Evolutionary conservation across 1,140 invertebrate genomes (phyloP).

Genomic region (Himalopsyche phryganea): DNA sequence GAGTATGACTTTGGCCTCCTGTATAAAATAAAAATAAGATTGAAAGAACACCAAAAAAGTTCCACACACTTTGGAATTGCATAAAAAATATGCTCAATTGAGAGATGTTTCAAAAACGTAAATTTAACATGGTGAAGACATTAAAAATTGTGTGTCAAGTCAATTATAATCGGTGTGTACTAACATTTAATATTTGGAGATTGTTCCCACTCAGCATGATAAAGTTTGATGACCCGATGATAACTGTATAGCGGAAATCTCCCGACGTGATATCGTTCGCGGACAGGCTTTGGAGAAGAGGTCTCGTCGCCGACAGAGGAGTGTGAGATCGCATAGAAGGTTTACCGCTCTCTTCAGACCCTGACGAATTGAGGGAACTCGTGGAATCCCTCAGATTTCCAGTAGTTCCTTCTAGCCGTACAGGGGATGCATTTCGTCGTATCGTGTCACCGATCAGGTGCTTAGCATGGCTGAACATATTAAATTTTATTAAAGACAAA

Average conservation of each 20-base stretch:
- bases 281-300: conserved; percentile 73
- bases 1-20: conserved; percentile 81
- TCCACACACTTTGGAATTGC: too few species aligned
- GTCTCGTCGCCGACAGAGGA: conserved; percentile 50
- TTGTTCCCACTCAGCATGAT: conserved; percentile 81
- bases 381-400: conserved; percentile 51
- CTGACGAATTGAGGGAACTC: conserved; percentile 70
- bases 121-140: not conserved
- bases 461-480: conserved; percentile 75
- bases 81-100: too few species aligned
- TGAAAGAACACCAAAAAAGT: too few species aligned
- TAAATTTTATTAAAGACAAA: too few species aligned
- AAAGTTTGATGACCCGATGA: conserved; percentile 66
- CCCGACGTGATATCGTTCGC: conserved; percentile 78
- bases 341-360: conserved; percentile 63
- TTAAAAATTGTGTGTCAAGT: not conserved
- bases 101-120: too few species aligned
- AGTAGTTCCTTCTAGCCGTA: conserved; percentile 56
- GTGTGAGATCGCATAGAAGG: conserved; percentile 40
- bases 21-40: conserved; percentile 5
- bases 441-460: conserved; percentile 90
- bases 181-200: conserved; percentile 77
- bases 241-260: conserved; percentile 84
- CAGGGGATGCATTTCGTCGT: conserved; percentile 84
- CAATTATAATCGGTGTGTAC: too few species aligned